Percentiles rank a stretch among this genome's conserved stretches.
These are phyloP conservation scores for Pollenia angustigena DNA, from an alignment of 2,888 invertebrate species.

Conservation along the genomic window DNA sequence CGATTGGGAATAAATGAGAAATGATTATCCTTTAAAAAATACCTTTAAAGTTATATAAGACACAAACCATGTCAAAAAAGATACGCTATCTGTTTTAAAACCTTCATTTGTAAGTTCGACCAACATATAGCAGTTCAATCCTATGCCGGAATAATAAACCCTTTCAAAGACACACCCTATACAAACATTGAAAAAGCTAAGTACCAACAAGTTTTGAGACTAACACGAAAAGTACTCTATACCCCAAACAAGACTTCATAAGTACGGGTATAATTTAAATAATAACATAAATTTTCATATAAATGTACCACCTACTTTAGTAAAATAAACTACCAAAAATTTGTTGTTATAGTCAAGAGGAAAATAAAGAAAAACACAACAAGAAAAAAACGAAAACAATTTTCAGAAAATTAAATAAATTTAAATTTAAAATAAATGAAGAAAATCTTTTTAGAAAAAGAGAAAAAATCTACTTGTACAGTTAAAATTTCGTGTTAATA, in stretches of 20 bases:
- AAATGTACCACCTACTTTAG: constrained; percentile 39
- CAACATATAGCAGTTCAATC: too few relatives aligned
- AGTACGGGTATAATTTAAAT: constrained; percentile 42
- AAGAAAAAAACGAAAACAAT: background rate
- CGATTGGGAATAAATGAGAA: too few relatives aligned
- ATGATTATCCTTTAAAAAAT: too few relatives aligned
- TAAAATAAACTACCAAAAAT: background rate
- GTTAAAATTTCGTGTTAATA: constrained; percentile 20
- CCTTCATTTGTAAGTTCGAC: too few relatives aligned
- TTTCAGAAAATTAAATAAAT: constrained; percentile 49
- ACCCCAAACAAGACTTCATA: constrained; percentile 24
- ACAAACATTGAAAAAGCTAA: too few relatives aligned
- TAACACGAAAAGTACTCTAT: background rate
- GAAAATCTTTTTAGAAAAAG: constrained; percentile 15
- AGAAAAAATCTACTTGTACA: constrained; percentile 10
- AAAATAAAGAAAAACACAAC: background rate
- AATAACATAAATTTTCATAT: constrained; percentile 55
- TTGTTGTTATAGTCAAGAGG: background rate
- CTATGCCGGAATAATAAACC: too few relatives aligned
- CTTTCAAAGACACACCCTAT: too few relatives aligned
- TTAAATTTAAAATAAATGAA: constrained; percentile 62
- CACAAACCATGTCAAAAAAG: too few relatives aligned
- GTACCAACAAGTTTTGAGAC: too few relatives aligned
- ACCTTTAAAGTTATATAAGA: too few relatives aligned
- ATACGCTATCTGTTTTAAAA: too few relatives aligned